Base-by-base conservation (phyloP, 2,113 vertebrate genomes). In the Fukomys damarensis region DNA sequence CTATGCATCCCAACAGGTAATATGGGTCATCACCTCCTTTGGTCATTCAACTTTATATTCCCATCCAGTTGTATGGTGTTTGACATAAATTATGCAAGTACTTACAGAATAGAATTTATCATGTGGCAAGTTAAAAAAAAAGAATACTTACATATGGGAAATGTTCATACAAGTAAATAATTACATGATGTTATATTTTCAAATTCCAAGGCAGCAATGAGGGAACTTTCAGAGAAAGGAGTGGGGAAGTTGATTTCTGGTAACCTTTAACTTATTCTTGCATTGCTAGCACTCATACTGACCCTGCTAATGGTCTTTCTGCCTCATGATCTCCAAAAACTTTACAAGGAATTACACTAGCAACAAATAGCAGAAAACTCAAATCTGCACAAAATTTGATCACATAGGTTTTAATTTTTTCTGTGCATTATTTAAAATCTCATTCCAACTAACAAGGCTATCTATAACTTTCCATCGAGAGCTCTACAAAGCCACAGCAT, bases 151-250 rank as follows among this genome's bases (percentile, higher is more conserved):
- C 17, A 58, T 66, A 63, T 61, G 16, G 43, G 26, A 59, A 46
- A 85, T 74, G 43, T 88, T 65, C 68, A 80, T 93, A 20, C 77
- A 96, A 85, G 63, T 43, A 85, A 91, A 92, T 86, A 92, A 89
- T 83, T 76, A 89, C 54, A 10, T 63, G 70, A 92, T 63, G 11
- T 58, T 38, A 70, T 77, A 63, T 26, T 83, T 83, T 86, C 20
- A 82, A 81, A 80, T 17, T 58, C 17, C 7, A 82, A 80, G 3
- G 16, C 12, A 11, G 22, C 72, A 79, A 20, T 63, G 43, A 79
- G 52, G 19, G 7, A 43, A 49, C 89, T 83, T 66, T 92, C 80
- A 89, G 59, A 1, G 6, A 94, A 4, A 30, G 68, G 88, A 30
- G 8, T 59, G 2, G 12, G 4, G 0, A 14, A 30, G 13, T 6